Percentiles rank a stretch among this genome's conserved stretches.
phyloP scores from a whole-genome alignment of 2,113 vertebrate genomes.

The Bambusicola thoracicus region DNA sequence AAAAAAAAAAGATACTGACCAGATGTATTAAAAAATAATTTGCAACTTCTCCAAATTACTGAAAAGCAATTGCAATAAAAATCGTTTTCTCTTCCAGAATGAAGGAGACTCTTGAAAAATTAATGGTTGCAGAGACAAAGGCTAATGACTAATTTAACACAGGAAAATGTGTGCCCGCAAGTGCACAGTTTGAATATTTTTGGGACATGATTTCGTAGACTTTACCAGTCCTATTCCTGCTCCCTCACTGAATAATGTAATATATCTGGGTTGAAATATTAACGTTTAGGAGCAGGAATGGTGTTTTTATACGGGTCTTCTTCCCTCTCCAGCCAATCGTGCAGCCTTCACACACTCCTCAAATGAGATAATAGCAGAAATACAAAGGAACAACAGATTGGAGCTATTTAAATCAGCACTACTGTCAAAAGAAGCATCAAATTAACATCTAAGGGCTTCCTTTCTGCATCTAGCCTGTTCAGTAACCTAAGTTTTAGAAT shows the following conservation, averaged over 20 bases:
- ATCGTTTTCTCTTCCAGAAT: neutral
- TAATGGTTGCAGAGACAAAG: conserved; percentile 35
- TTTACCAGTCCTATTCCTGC: neutral
- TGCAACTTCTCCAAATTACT: conserved; percentile 25
- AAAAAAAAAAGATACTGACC: neutral
- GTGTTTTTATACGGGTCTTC: neutral
- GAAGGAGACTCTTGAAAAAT: conserved; percentile 27
- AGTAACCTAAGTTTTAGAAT: neutral
- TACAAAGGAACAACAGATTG: neutral
- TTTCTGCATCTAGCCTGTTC: neutral
- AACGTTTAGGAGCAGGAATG: neutral
- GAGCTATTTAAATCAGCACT: neutral
- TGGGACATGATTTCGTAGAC: neutral
- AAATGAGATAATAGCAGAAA: neutral
- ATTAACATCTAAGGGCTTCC: neutral
- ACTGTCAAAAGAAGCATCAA: neutral
- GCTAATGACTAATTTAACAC: conserved; percentile 13
- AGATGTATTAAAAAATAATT: conserved; percentile 22
- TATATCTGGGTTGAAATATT: neutral
- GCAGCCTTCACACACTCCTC: neutral
- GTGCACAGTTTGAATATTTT: neutral
- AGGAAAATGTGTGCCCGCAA: neutral
- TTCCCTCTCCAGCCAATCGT: neutral
- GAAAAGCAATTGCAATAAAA: conserved; percentile 18
- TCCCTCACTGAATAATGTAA: neutral